Percentiles rank a stretch among this genome's conserved stretches.
phyloP scores from a whole-genome alignment of 2,888 invertebrate species.

The Xestia xanthographa region DNA sequence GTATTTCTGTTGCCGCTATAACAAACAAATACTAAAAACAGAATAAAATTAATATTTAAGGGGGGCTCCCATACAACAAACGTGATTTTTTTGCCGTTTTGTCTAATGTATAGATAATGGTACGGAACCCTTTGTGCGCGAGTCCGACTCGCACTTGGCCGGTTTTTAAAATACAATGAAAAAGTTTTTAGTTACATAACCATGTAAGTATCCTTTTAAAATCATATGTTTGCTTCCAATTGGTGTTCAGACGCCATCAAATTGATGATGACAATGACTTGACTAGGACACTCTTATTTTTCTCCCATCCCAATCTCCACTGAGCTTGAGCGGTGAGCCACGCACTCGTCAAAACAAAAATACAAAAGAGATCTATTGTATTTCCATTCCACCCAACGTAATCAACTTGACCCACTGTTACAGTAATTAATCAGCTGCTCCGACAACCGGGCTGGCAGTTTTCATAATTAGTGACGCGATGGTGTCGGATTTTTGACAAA shows the following conservation, averaged over 20 bases:
- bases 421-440: constrained; percentile 65
- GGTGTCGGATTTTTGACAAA: constrained; percentile 67
- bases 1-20: too few species aligned
- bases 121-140: too few species aligned
- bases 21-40: too few species aligned
- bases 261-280: too few species aligned
- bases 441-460: constrained; percentile 62
- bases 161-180: too few species aligned
- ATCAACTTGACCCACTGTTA: constrained; percentile 59
- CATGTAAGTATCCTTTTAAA: background rate
- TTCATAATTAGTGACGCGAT: constrained; percentile 67
- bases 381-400: constrained; percentile 21
- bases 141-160: too few species aligned
- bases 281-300: background rate
- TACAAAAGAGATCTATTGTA: constrained; percentile 30
- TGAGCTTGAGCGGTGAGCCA: background rate
- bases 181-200: background rate
- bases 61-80: too few species aligned
- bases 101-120: too few species aligned
- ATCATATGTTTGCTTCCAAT: too few species aligned
- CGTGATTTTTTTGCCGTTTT: too few species aligned
- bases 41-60: too few species aligned
- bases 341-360: constrained; percentile 22
- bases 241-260: too few species aligned
- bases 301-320: background rate